Conservation (phyloP, 2,888 invertebrate species). For the Hesperia comma region DNA sequence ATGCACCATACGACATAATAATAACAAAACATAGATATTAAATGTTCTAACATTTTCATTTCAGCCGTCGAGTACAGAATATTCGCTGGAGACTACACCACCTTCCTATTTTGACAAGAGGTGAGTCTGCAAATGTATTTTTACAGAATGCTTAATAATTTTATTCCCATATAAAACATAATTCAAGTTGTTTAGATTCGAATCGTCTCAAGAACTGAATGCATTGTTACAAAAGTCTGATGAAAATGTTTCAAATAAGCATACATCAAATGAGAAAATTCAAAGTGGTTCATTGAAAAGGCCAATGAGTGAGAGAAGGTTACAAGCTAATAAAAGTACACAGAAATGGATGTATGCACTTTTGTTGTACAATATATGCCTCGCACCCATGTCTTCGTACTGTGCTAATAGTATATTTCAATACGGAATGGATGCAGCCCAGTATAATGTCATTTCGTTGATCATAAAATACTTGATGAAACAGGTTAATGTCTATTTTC, state of each 20-base stretch:
- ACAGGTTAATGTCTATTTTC: conserved; percentile 56
- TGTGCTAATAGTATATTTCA: conserved; percentile 71
- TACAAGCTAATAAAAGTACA: conserved; percentile 49
- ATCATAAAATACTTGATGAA: conserved; percentile 65
- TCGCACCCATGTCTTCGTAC: conserved; percentile 73
- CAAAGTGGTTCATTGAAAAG: conserved; percentile 32
- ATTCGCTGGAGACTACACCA: conserved; percentile 57
- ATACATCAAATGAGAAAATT: conserved; percentile 13
- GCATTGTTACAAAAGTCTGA: conserved; percentile 22
- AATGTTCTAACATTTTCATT: conserved; percentile 40
- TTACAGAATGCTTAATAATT: conserved; percentile 9
- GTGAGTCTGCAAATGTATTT: conserved; percentile 52
- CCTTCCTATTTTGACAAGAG: conserved; percentile 69
- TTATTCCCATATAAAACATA: conserved; percentile 19
- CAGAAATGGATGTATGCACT: conserved; percentile 74
- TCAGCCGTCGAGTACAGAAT: conserved; percentile 66
- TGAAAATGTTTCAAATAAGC: conserved; percentile 14
- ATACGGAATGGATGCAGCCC: conserved; percentile 74
- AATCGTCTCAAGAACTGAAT: conserved; percentile 61
- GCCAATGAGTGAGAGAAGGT: conserved; percentile 45
- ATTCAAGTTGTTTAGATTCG: conserved; percentile 58
- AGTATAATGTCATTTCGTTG: conserved; percentile 66
- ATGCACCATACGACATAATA: too few relatives aligned
- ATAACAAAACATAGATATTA: too few relatives aligned
- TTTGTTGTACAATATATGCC: conserved; percentile 72